Conservation (phyloP, 2,113 vertebrate species). For the Gymnogyps californianus region DNA sequence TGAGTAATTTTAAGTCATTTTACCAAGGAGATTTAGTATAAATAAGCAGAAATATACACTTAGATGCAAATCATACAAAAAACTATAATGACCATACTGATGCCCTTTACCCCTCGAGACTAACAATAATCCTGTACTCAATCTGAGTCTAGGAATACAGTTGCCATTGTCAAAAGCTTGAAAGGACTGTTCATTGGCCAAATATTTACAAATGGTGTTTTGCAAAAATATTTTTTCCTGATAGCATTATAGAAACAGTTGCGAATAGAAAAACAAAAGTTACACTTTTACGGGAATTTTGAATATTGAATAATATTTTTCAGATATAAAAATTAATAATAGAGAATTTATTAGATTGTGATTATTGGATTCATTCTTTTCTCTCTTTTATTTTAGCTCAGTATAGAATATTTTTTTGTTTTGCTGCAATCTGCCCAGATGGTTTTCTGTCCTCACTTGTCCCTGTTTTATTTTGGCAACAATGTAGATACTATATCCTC, state of each 20-base stretch:
- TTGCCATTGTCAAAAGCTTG: neutral
- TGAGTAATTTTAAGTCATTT: neutral
- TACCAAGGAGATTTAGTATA: neutral
- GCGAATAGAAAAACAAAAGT: neutral
- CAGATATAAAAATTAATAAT: neutral
- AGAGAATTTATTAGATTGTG: neutral
- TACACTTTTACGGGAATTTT: neutral
- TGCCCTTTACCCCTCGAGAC: neutral
- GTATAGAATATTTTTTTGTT: neutral
- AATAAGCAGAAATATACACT: neutral
- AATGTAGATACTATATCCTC: neutral
- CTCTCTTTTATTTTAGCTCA: neutral
- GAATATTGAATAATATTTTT: neutral
- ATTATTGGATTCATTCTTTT: neutral
- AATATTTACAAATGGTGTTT: neutral
- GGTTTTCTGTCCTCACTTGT: slow-evolving; percentile 16
- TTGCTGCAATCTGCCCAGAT: neutral
- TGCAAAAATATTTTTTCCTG: neutral
- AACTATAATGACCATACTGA: neutral
- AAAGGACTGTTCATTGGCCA: neutral
- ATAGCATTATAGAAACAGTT: neutral
- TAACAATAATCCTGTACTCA: neutral
- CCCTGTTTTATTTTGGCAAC: slow-evolving; percentile 27
- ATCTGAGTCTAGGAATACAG: neutral
- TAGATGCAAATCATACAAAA: neutral